Evolutionary conservation across 1,140 invertebrate species (phyloP).

Genomic region (Pectinophora gossypiella): DNA sequence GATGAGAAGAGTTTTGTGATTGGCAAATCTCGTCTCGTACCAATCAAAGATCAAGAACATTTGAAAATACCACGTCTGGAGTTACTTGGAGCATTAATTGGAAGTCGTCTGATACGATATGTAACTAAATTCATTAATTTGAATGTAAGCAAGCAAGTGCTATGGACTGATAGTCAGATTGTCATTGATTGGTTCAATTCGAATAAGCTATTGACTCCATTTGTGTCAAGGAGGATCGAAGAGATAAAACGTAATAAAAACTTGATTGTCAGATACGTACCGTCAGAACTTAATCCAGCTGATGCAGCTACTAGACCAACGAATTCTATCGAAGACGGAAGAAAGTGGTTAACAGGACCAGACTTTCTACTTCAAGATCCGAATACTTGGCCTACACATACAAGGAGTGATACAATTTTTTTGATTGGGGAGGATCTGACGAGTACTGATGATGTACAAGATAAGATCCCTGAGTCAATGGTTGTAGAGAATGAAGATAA

Average conservation of each 20-base stretch:
- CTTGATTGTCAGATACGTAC: constrained; percentile 12
- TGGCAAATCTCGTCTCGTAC: constrained; percentile 19
- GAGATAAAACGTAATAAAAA: constrained; percentile 12
- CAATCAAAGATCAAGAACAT: constrained; percentile 19
- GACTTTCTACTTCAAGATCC: constrained; percentile 9
- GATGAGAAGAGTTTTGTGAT: constrained; percentile 13
- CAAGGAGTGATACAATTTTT: not conserved
- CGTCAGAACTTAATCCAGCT: constrained; percentile 9
- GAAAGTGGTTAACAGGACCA: constrained; percentile 12
- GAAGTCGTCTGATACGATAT: constrained; percentile 16
- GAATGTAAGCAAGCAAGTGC: constrained; percentile 5
- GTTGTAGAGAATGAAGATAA: not conserved
- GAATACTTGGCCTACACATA: not conserved
- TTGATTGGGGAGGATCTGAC: constrained; percentile 11
- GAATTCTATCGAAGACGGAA: not conserved
- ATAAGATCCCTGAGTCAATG: not conserved
- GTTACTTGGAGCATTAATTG: constrained; percentile 19
- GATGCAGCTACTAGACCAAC: constrained; percentile 15
- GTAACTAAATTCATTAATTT: constrained; percentile 12
- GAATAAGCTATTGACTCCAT: constrained; percentile 20
- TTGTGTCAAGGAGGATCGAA: constrained; percentile 17
- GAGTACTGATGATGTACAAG: not conserved
- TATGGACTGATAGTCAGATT: constrained; percentile 28
- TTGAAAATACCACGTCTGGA: constrained; percentile 21
- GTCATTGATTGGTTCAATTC: constrained; percentile 19